Percentiles rank a stretch among this genome's conserved stretches.
Conservation (phyloP, 2,113 vertebrate genomes). For the Myotis lucifugus region DNA sequence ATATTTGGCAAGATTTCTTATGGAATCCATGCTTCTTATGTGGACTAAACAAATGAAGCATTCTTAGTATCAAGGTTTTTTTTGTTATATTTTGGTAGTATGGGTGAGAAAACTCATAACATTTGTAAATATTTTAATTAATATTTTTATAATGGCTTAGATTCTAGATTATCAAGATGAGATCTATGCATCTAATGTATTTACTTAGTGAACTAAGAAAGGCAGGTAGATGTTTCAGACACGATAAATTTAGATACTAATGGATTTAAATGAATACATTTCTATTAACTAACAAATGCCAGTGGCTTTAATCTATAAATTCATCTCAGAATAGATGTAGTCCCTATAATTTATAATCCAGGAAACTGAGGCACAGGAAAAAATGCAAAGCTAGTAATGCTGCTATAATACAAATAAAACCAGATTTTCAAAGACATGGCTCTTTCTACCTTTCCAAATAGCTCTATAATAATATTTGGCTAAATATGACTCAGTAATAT, state of each 20-base stretch:
- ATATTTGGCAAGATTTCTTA: not conserved
- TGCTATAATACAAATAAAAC: slow-evolving; percentile 5
- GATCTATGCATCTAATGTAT: not conserved
- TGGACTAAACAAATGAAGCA: not conserved
- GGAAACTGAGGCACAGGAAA: not conserved
- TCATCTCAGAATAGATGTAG: not conserved
- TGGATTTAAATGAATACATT: not conserved
- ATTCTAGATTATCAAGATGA: slow-evolving; percentile 4
- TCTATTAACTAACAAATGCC: not conserved
- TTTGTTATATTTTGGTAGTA: not conserved
- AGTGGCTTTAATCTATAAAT: not conserved
- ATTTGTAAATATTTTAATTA: not conserved
- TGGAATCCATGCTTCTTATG: not conserved
- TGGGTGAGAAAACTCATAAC: not conserved
- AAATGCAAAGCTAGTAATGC: not conserved
- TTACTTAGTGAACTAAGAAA: not conserved
- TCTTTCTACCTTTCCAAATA: not conserved
- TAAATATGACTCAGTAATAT: not conserved
- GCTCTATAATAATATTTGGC: not conserved
- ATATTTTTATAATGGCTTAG: not conserved
- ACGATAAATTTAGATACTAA: not conserved
- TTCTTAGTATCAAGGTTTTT: not conserved
- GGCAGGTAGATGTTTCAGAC: not conserved
- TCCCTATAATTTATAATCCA: not conserved
- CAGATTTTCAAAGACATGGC: not conserved